A percentile compares a stretch with the other conserved stretches of the same genome.
Evolutionary conservation across 2,888 invertebrate species (phyloP).

Genomic region (Ophion ellenae): DNA sequence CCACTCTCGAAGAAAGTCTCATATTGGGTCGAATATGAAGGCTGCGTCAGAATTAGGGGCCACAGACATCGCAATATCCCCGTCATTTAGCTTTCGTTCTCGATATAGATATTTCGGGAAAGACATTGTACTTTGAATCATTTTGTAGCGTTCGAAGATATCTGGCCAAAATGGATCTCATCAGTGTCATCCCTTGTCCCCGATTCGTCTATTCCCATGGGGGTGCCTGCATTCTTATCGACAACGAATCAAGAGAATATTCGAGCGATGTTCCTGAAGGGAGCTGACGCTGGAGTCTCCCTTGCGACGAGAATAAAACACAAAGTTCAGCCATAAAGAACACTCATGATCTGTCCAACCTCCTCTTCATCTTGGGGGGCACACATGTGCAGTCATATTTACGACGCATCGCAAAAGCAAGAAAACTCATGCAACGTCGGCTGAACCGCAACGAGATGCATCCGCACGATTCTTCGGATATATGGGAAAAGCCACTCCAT

Average conservation of each 20-base stretch:
- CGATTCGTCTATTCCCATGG: neutral
- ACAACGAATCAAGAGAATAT: neutral
- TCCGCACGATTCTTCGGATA: slow-evolving; percentile 71
- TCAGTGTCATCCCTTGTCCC: too few relatives aligned
- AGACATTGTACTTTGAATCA: too few relatives aligned
- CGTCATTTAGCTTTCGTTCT: too few relatives aligned
- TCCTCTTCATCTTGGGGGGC: slow-evolving; percentile 56
- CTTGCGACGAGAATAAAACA: neutral
- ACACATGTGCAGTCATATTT: neutral
- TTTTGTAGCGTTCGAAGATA: too few relatives aligned
- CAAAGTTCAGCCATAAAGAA: slow-evolving; percentile 80
- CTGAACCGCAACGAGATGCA: slow-evolving; percentile 69
- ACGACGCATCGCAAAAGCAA: neutral
- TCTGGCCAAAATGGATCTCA: too few relatives aligned
- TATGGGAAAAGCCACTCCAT: neutral
- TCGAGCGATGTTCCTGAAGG: neutral
- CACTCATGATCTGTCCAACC: slow-evolving; percentile 69
- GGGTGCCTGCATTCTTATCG: neutral
- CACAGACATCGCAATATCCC: too few relatives aligned
- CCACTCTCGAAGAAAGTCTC: too few relatives aligned
- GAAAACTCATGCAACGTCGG: neutral
- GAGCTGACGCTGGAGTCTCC: neutral
- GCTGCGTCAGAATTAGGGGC: too few relatives aligned
- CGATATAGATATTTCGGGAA: too few relatives aligned
- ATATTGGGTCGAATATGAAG: too few relatives aligned